Evolutionary conservation across 2,113 vertebrate genomes (phyloP).

Genomic region (Nanorana parkeri): DNA sequence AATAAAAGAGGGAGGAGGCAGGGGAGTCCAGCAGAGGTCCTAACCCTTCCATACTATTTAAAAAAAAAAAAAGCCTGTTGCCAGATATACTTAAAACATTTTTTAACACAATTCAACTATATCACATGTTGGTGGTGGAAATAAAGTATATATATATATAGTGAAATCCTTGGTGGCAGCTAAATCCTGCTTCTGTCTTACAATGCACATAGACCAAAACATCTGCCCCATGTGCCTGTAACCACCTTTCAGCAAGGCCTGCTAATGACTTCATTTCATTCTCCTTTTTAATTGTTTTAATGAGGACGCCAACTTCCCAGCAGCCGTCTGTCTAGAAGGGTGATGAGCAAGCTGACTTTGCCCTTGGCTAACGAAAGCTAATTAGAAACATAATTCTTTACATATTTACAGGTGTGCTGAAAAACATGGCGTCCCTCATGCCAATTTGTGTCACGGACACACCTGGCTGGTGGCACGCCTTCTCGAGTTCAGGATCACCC

Average conservation of each 20-base stretch:
- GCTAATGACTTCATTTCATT: constrained; percentile 21
- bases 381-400: constrained; percentile 24
- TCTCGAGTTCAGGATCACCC: constrained; percentile 52
- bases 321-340: background rate
- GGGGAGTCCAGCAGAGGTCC: too few relatives aligned
- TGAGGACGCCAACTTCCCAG: constrained; percentile 17
- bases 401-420: constrained; percentile 36
- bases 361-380: constrained; percentile 34
- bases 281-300: constrained; percentile 22
- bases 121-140: too few relatives aligned
- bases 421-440: constrained; percentile 33
- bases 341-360: constrained; percentile 10
- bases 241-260: background rate
- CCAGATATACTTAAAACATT: too few relatives aligned
- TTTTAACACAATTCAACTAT: too few relatives aligned
- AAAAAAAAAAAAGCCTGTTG: too few relatives aligned
- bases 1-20: too few relatives aligned
- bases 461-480: constrained; percentile 36
- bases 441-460: constrained; percentile 46
- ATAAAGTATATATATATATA: too few relatives aligned
- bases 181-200: too few relatives aligned
- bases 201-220: too few relatives aligned
- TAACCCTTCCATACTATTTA: too few relatives aligned
- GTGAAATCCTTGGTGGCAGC: too few relatives aligned
- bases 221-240: too few relatives aligned